Evolutionary conservation across 1,140 invertebrate species (phyloP).

Genomic region (Zaprionus tsacasi): DNA sequence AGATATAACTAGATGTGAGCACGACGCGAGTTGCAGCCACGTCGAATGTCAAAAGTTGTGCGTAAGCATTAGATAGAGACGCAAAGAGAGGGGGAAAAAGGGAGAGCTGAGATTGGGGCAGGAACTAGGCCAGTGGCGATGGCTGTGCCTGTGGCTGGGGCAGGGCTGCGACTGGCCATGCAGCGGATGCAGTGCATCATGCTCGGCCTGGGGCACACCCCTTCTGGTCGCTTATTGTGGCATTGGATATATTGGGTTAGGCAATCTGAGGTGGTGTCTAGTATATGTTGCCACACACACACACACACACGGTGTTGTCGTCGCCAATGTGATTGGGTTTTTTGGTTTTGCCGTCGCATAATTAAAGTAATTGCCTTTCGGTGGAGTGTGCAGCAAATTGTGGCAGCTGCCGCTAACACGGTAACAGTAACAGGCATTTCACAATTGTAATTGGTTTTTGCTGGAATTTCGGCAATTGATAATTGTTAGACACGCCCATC

Average conservation of each 20-base stretch:
- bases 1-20: conserved; percentile 25
- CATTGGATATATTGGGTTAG: conserved; percentile 35
- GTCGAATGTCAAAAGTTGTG: conserved; percentile 45
- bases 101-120: conserved; percentile 15
- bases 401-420: conserved; percentile 33
- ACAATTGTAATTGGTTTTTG: conserved; percentile 48
- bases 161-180: conserved; percentile 25
- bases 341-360: conserved; percentile 48
- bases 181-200: conserved; percentile 54
- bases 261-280: conserved; percentile 20
- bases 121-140: background rate
- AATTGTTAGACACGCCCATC: conserved; percentile 14
- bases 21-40: conserved; percentile 8
- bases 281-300: conserved; percentile 18
- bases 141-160: background rate
- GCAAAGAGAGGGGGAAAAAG: conserved; percentile 49
- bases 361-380: conserved; percentile 55
- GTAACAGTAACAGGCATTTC: conserved; percentile 32
- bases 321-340: conserved; percentile 49
- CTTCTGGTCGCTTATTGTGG: conserved; percentile 24
- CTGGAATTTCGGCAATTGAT: conserved; percentile 36
- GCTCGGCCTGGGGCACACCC: conserved; percentile 39
- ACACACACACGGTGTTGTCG: conserved; percentile 26
- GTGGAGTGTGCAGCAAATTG: conserved; percentile 33
- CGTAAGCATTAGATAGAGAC: conserved; percentile 36